A percentile compares a stretch with the other conserved stretches of the same genome.
These are phyloP conservation scores for Nasonovia ribisnigri DNA, from an alignment of 2,888 invertebrate species.

Conservation along the genomic window DNA sequence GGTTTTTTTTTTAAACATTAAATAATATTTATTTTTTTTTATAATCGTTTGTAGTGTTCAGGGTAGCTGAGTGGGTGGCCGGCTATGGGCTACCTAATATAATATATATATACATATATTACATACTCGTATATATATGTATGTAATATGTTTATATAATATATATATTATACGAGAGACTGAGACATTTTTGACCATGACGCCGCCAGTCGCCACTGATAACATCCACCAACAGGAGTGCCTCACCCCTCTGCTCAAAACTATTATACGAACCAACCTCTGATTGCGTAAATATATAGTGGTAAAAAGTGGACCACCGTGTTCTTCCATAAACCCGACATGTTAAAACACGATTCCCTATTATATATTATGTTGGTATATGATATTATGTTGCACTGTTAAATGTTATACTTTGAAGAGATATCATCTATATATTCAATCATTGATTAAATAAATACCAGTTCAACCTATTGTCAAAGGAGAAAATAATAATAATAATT, in stretches of 20 bases:
- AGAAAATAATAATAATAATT: background rate
- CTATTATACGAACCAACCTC: background rate
- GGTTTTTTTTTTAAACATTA: background rate
- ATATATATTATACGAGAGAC: background rate
- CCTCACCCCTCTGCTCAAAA: background rate
- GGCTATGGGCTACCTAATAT: background rate
- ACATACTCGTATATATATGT: background rate
- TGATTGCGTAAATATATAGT: background rate
- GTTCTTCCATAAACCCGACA: background rate
- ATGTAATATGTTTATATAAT: background rate
- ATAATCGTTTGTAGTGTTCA: background rate
- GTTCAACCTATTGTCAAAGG: too few relatives aligned
- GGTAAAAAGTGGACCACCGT: background rate
- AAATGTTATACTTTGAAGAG: background rate
- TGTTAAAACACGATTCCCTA: background rate
- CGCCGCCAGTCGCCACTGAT: constrained; percentile 14
- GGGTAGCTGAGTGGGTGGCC: background rate
- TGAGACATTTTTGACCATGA: background rate
- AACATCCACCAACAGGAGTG: background rate
- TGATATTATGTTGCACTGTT: background rate
- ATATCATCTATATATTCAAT: background rate
- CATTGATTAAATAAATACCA: too few relatives aligned
- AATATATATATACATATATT: background rate
- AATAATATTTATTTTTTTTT: background rate
- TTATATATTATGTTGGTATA: background rate